These are phyloP conservation scores for Amblyopsis hoosieri DNA, from an alignment of 2,797 vertebrate species.

Conservation along the genomic window DNA sequence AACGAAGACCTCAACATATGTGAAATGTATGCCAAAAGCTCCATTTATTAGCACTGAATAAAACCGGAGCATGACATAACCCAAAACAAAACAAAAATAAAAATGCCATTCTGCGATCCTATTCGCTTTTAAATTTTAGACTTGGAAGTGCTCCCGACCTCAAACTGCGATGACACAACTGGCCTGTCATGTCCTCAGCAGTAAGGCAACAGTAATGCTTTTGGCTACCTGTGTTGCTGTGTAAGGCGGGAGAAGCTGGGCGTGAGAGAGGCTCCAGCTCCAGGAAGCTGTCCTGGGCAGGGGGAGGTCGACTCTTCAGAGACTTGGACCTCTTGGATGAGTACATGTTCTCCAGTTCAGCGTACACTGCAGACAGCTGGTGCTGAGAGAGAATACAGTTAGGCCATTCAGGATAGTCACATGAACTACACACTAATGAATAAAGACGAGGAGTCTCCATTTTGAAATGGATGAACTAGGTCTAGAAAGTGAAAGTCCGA, in stretches of 20 bases:
- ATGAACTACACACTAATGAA: background rate
- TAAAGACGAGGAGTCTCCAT: background rate
- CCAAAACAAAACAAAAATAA: no score
- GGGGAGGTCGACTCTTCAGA: slow-evolving; percentile 82
- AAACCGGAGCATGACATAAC: no score
- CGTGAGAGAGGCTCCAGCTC: slow-evolving; percentile 73
- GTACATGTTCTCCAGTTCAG: slow-evolving; percentile 92
- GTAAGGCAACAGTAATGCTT: slow-evolving; percentile 5
- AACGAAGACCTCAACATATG: no score
- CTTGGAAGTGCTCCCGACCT: no score
- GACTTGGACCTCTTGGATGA: slow-evolving; percentile 84
- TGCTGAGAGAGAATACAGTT: slow-evolving; percentile 34
- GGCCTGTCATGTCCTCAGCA: slow-evolving; percentile 4
- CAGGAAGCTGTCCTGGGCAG: slow-evolving; percentile 74
- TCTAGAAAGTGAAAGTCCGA: no score
- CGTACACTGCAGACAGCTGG: slow-evolving; percentile 94
- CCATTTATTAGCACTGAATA: no score
- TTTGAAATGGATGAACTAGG: background rate
- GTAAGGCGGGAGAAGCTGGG: slow-evolving; percentile 68
- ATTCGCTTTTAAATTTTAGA: no score
- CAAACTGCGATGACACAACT: no score
- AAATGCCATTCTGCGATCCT: no score
- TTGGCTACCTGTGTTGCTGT: slow-evolving; percentile 73
- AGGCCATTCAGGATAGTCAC: slow-evolving; percentile 33
- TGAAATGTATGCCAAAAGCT: no score